Conservation (phyloP, 2,888 invertebrate genomes). For the Ichneumoninae sp. region DNA sequence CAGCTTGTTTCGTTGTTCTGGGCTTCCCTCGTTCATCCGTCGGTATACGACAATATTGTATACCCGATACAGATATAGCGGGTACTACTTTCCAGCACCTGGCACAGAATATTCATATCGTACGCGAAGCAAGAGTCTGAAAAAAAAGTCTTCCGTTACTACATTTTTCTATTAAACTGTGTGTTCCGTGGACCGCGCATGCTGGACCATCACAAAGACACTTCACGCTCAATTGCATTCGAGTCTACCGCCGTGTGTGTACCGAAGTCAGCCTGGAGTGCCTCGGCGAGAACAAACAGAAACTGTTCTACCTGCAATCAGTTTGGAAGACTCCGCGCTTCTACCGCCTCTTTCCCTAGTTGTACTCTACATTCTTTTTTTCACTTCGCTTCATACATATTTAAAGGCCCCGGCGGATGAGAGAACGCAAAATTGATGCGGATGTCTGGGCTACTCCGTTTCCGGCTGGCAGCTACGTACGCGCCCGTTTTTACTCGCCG, state of each 20-base stretch:
- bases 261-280: not conserved
- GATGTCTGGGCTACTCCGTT: slow-evolving; percentile 43
- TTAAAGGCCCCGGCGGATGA: slow-evolving; percentile 53
- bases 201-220: slow-evolving; percentile 35
- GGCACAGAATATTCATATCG: slow-evolving; percentile 46
- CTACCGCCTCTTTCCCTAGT: slow-evolving; percentile 18
- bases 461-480: slow-evolving; percentile 31
- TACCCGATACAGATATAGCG: not conserved
- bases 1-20: slow-evolving; percentile 3
- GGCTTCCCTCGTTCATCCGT: slow-evolving; percentile 35
- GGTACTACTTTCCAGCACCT: slow-evolving; percentile 16
- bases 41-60: not conserved
- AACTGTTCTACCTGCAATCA: slow-evolving; percentile 52
- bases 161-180: slow-evolving; percentile 31
- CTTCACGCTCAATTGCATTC: slow-evolving; percentile 56
- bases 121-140: not conserved
- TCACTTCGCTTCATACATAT: slow-evolving; percentile 55
- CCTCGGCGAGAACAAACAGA: slow-evolving; percentile 42
- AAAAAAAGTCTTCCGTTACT: slow-evolving; percentile 1
- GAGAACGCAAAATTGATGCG: slow-evolving; percentile 43
- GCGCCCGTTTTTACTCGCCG: slow-evolving; percentile 2
- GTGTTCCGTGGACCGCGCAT: slow-evolving; percentile 34
- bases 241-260: slow-evolving; percentile 8
- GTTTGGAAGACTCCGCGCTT: slow-evolving; percentile 35
- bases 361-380: slow-evolving; percentile 15